Conservation (phyloP, 2,113 vertebrate species). For the Trogon melanurus region DNA sequence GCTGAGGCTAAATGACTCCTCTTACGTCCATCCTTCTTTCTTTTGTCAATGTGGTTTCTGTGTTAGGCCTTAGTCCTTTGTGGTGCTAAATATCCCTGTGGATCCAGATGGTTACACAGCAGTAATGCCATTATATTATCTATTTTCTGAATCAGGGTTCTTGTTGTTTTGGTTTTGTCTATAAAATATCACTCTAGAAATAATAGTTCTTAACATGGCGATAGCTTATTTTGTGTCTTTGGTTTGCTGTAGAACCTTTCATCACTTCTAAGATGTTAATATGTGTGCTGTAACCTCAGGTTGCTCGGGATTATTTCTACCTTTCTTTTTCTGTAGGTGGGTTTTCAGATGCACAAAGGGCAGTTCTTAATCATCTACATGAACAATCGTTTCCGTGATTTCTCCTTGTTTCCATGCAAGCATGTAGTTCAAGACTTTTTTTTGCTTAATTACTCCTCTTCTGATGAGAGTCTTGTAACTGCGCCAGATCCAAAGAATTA, state of each 20-base stretch:
- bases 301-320: neutral
- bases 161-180: neutral
- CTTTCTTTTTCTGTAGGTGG: neutral
- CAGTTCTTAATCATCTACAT: neutral
- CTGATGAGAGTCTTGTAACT: neutral
- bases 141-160: neutral
- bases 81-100: neutral
- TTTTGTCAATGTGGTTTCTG: neutral
- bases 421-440: neutral
- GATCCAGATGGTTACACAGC: neutral
- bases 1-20: conserved; percentile 8
- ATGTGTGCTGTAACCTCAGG: neutral
- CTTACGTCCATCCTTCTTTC: neutral
- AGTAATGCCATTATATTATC: neutral
- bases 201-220: neutral
- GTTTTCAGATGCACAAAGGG: neutral
- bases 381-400: neutral
- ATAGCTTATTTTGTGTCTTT: neutral
- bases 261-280: neutral
- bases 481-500: neutral
- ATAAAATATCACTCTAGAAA: neutral
- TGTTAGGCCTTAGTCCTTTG: neutral
- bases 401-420: neutral
- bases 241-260: neutral
- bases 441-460: neutral